Percentiles rank a stretch among this genome's conserved stretches.
Conservation (phyloP, 1,140 invertebrate genomes). For the Drosophila albomicans region DNA sequence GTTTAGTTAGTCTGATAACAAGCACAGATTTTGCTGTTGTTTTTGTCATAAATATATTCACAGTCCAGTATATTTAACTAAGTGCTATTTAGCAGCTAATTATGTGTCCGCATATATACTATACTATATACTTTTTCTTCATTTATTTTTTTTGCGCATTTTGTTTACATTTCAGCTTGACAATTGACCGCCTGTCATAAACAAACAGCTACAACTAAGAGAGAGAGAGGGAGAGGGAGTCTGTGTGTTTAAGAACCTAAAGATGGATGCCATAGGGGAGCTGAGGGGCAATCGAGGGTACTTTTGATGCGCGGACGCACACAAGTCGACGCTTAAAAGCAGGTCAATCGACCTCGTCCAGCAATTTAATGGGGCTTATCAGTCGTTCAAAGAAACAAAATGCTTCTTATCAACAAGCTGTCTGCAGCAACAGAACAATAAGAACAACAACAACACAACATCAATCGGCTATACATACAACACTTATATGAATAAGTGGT, state of each 20-base stretch:
- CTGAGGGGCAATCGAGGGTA: neutral
- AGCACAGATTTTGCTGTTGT: constrained; percentile 2
- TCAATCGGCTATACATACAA: constrained; percentile 10
- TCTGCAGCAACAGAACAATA: constrained; percentile 22
- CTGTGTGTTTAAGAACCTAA: neutral
- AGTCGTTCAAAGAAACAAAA: constrained; percentile 55
- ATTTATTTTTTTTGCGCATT: constrained; percentile 28
- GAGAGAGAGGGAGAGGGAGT: neutral
- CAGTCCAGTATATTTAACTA: constrained; percentile 10
- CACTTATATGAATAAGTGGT: constrained; percentile 2
- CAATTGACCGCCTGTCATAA: constrained; percentile 53
- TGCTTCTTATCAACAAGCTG: constrained; percentile 49
- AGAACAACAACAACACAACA: constrained; percentile 22
- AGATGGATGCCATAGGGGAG: too few relatives aligned
- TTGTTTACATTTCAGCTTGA: constrained; percentile 39
- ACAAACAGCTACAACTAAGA: constrained; percentile 20
- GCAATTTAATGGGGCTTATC: constrained; percentile 55
- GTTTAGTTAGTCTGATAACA: constrained; percentile 24
- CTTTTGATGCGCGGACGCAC: constrained; percentile 39
- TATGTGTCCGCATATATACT: constrained; percentile 19
- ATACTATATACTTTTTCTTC: neutral
- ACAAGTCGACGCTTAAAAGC: constrained; percentile 52
- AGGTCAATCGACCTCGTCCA: constrained; percentile 58
- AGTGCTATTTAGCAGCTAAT: constrained; percentile 44
- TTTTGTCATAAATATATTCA: constrained; percentile 2